Evolutionary conservation across 2,888 invertebrate species (phyloP), one percentile per base, ranked within the genome.

Genomic region (Aspidiotus destructor): DNA sequence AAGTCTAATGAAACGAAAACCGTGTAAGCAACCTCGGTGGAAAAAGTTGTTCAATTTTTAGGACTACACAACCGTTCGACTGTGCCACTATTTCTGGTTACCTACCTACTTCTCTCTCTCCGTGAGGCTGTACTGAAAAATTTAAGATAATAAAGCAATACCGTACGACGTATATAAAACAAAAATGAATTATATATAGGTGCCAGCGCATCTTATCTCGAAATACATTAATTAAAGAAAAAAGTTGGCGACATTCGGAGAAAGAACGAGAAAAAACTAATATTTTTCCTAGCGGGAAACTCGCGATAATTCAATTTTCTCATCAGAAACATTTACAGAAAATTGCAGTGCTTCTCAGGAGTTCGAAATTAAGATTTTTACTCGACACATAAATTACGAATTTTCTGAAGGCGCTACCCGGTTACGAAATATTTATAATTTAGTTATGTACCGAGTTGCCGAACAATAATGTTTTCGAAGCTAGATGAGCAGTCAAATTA

Each of bases 151-250:
- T 67, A 67, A 67, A 67, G 67, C 67, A 67, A 67, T 67, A 28
- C 28, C 28, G 28, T 28, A 67, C 67, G 60, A 67, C 67, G 67
- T 67, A 67, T 67, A 67, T 58, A 67, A 67, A 67, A 67, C 67
- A 48, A 60, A 67, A 67, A 67, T 67, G 67, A 67, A 67, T 67
- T 67, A 67, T 67, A 57, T 67, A 67, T 67, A 67, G 67, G 67
- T 67, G 67, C 67, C 67, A 67, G 58, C 67, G 58, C 67, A 67
- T 67, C 67, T 67, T 67, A 67, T 67, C 67, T 67, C 40, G 41
- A 67, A 67, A 67, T 67, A 67, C 67, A 67, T 67, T 67, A 67
- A 67, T 67, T 67, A 67, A 67, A 67, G 67, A 60, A 67, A 67
- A 67, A 67, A 67, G 58, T 67, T 67, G 67, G 67, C 67, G 67